Evolutionary conservation across 2,113 vertebrate species (phyloP).

Genomic region (Nothoprocta pentlandii): DNA sequence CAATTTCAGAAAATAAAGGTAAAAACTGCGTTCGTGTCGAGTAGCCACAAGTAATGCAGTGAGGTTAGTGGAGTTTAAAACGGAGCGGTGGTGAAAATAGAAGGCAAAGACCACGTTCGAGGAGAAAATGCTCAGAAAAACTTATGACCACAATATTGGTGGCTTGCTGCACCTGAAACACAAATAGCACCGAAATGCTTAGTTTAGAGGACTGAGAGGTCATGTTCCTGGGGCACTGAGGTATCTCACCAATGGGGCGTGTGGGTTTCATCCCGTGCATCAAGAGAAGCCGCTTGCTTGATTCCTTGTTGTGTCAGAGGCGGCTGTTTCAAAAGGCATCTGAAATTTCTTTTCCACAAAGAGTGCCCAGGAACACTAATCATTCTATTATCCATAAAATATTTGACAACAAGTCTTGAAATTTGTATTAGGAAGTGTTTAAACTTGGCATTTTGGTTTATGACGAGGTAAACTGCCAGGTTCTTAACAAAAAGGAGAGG

Average conservation of each 20-base stretch:
- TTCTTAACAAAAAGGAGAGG: neutral
- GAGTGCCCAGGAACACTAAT: neutral
- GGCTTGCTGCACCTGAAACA: neutral
- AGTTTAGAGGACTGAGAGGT: neutral
- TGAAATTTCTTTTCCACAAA: neutral
- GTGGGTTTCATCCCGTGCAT: neutral
- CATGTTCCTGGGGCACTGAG: neutral
- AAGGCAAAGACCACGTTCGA: neutral
- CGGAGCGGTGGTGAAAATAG: neutral
- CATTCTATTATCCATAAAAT: neutral
- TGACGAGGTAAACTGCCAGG: neutral
- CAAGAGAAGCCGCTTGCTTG: neutral
- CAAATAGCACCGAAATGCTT: neutral
- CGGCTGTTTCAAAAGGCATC: neutral
- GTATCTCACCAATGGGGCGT: neutral
- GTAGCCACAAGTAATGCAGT: neutral
- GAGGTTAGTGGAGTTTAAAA: neutral
- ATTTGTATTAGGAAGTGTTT: neutral
- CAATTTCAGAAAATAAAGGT: constrained; percentile 94
- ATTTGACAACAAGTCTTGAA: neutral
- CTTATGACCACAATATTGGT: neutral
- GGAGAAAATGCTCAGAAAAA: neutral
- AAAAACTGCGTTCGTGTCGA: neutral
- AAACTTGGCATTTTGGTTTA: neutral
- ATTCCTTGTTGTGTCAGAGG: neutral